A percentile compares a stretch with the other conserved stretches of the same genome.
phyloP scores from a whole-genome alignment of 2,797 vertebrate species.

The Naso thynnoides region DNA sequence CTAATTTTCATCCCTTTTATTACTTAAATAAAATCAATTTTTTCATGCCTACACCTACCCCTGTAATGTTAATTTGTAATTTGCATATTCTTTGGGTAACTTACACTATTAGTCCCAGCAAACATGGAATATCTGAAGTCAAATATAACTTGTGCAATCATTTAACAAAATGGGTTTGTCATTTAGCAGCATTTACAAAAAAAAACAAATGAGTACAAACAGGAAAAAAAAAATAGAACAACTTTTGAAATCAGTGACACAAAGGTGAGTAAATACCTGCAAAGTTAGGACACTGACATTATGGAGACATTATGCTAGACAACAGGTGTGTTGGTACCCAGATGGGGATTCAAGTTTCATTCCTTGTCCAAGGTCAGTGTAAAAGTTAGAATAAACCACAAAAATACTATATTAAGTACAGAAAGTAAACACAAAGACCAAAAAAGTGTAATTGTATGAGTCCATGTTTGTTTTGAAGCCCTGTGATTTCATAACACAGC shows the following conservation, averaged over 20 bases:
- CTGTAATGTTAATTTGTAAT: too few relatives aligned
- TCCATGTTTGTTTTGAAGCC: not conserved
- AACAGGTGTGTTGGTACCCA: not conserved
- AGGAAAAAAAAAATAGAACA: not conserved
- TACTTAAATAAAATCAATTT: too few relatives aligned
- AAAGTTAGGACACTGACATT: not conserved
- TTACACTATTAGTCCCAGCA: too few relatives aligned
- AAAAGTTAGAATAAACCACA: not conserved
- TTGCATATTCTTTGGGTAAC: too few relatives aligned
- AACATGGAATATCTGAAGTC: too few relatives aligned
- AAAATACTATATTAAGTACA: not conserved
- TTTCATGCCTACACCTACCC: too few relatives aligned
- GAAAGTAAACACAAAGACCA: not conserved
- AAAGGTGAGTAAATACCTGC: not conserved
- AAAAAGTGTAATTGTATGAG: not conserved
- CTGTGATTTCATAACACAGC: slow-evolving; percentile 10
- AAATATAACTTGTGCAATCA: not conserved
- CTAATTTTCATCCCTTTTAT: too few relatives aligned
- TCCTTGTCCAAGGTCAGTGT: not conserved
- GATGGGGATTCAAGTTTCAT: not conserved
- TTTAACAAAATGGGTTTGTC: not conserved
- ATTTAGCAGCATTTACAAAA: not conserved
- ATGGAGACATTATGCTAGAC: not conserved
- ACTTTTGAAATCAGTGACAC: not conserved
- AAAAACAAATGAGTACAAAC: not conserved